Evolutionary conservation across 2,888 invertebrate species (phyloP).

Genomic region (Dynastes grantii): DNA sequence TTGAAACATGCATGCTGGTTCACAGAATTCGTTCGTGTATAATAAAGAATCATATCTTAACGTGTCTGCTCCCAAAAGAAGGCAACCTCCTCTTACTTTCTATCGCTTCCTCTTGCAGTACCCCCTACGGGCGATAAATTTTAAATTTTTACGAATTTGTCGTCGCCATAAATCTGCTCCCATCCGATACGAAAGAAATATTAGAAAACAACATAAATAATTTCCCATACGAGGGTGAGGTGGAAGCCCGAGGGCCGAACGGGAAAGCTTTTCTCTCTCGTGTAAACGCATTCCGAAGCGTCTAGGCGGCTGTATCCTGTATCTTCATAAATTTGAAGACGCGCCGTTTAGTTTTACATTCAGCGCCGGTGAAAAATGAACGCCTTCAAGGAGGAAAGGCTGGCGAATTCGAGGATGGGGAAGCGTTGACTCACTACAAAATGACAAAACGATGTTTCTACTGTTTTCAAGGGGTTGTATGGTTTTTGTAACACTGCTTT

Average conservation of each 20-base stretch:
- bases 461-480: no score
- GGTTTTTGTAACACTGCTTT: no score
- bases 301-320: background rate
- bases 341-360: background rate
- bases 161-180: conserved; percentile 28
- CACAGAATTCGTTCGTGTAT: no score
- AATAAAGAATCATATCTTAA: no score
- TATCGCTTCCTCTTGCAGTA: background rate
- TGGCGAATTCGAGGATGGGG: background rate
- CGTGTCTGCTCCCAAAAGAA: no score
- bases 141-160: conserved; percentile 40
- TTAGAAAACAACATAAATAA: conserved; percentile 38
- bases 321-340: conserved; percentile 28
- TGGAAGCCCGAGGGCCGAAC: background rate
- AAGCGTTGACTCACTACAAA: background rate
- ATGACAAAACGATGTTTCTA: background rate
- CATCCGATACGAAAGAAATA: conserved; percentile 33
- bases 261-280: background rate
- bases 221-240: conserved; percentile 2
- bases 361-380: background rate
- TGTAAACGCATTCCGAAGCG: conserved; percentile 3
- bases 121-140: conserved; percentile 25
- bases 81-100: no score
- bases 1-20: no score
- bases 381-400: background rate